Evolutionary conservation across 2,797 vertebrate genomes (phyloP).

Genomic region (Leptoclinus maculatus): DNA sequence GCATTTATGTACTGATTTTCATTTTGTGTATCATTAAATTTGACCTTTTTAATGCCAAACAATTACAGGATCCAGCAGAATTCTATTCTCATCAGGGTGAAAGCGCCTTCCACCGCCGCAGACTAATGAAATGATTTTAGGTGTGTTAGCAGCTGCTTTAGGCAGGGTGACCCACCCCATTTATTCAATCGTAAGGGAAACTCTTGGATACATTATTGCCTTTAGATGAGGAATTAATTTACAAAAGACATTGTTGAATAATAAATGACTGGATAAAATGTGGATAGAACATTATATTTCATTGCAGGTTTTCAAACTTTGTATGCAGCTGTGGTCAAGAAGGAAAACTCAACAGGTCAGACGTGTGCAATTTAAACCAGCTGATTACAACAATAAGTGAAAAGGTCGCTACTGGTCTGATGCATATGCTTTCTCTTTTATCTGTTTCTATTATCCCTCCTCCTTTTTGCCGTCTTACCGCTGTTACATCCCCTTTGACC

Average conservation of each 20-base stretch:
- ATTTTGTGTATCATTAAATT: conserved; percentile 62
- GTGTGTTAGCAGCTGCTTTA: conserved; percentile 67
- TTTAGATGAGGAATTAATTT: conserved; percentile 73
- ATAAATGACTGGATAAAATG: conserved; percentile 64
- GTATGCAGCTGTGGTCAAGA: conserved; percentile 12
- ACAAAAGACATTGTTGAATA: conserved; percentile 66
- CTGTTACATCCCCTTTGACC: background rate
- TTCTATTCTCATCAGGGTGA: conserved; percentile 62
- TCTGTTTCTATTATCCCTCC: background rate
- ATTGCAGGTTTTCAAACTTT: conserved; percentile 40
- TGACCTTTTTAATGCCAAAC: conserved; percentile 60
- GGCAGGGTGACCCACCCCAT: conserved; percentile 70
- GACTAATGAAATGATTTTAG: conserved; percentile 69
- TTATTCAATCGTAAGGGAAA: conserved; percentile 59
- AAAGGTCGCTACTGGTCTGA: background rate
- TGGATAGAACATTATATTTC: conserved; percentile 36
- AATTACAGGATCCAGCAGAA: conserved; percentile 58
- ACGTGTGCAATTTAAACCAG: background rate
- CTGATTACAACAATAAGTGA: background rate
- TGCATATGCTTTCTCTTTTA: background rate
- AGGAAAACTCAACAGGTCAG: conserved; percentile 5
- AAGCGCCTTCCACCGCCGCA: conserved; percentile 25
- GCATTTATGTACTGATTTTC: conserved; percentile 62
- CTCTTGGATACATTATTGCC: conserved; percentile 59
- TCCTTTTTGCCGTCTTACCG: background rate